A percentile compares a stretch with the other conserved stretches of the same genome.
phyloP scores from a whole-genome alignment of 2,113 vertebrate genomes.

The Hemiprocne comata region DNA sequence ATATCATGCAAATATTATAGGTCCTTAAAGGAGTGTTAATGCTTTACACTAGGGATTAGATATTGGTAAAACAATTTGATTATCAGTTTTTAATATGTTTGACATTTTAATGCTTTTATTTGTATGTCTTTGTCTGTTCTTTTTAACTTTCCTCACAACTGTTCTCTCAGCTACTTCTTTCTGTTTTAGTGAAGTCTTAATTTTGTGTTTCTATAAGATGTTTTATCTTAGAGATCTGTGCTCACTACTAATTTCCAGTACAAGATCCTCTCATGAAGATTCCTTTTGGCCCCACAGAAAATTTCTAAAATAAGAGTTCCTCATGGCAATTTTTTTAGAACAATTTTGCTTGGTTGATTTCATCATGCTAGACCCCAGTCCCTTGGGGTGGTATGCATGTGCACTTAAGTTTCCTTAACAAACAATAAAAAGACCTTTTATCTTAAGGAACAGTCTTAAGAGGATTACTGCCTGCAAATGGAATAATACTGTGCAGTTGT shows the following conservation, averaged over 20 bases:
- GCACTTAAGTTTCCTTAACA: neutral
- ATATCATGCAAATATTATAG: neutral
- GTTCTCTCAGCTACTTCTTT: neutral
- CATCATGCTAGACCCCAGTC: neutral
- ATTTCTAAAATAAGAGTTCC: neutral
- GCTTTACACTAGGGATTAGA: neutral
- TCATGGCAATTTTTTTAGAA: neutral
- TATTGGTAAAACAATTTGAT: neutral
- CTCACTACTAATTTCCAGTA: neutral
- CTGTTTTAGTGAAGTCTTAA: neutral
- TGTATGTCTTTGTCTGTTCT: neutral
- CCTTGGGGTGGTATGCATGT: neutral
- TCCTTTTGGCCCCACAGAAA: neutral
- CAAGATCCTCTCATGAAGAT: neutral
- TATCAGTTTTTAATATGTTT: neutral
- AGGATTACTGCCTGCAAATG: neutral
- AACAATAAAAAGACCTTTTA: neutral
- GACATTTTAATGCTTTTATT: neutral
- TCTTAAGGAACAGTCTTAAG: neutral
- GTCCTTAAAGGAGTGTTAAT: neutral
- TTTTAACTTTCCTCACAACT: neutral
- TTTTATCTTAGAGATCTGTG: neutral
- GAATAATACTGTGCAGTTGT: neutral
- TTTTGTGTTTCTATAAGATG: neutral
- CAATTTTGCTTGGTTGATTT: neutral